Evolutionary conservation across 2,797 vertebrate species (phyloP), one percentile per base, ranked within the genome.

Genomic region (Aldrovandia affinis): DNA sequence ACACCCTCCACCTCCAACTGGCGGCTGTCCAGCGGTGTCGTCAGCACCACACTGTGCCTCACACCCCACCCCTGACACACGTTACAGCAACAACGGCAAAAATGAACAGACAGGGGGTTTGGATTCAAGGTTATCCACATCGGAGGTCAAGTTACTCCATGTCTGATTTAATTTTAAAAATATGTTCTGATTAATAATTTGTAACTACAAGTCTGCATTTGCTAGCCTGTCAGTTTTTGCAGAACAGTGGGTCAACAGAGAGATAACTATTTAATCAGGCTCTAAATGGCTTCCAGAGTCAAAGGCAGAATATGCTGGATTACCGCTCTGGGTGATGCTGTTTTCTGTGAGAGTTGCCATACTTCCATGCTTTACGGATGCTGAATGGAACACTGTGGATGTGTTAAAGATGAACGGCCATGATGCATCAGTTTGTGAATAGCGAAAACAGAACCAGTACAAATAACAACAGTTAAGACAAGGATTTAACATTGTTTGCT

Each of bases 251-350:
- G 33, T 70, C 50, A 36, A 39, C 47, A 33, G n/a, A 54, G 20
- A 28, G 33, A 44, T 28, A 84, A 36, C 50, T 54, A 20, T 14
- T 54, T 70, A n/a, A n/a, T 65, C 55, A 47, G 36, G 83, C 78
- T 15, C 33, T 55, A 80, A 70, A 84, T 84, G 80, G 47, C 44
- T 80, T 70, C 78, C 83, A 80, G 78, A 80, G 63, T 25, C 8
- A 20, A 50, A 68, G 83, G 9, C 47, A 80, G 30, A 20, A 30
- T 20, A 54, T 70, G 2, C 20, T 20, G 57, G 57, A 55, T 55
- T 68, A 44, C 78, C 20, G 15, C 61, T 25, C 50, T 2, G 20
- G 78, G 61, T 20, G 12, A 44, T 77, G 39, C 5, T 25, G 73
- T 30, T 10, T 63, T 52, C 55, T 83, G 20, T n/a, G 44, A 52